These are phyloP conservation scores for Labrus mixtus DNA, from an alignment of 2,113 vertebrate species.

Conservation along the genomic window DNA sequence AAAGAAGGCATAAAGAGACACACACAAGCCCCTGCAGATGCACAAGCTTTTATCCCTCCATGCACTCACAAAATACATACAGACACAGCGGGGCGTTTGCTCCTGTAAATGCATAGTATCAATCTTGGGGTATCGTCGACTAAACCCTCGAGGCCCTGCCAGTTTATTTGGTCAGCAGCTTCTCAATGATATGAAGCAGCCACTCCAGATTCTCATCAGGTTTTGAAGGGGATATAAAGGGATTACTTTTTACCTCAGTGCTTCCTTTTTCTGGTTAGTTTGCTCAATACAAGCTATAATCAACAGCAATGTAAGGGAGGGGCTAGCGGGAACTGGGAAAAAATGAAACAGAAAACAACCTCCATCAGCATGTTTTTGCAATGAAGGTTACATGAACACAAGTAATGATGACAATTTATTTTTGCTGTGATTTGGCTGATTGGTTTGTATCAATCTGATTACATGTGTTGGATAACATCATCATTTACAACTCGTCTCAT, in stretches of 20 bases:
- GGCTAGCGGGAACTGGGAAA: no score
- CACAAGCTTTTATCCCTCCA: not conserved
- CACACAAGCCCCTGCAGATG: not conserved
- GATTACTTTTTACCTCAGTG: constrained; percentile 29
- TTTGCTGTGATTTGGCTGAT: no score
- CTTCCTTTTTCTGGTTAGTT: constrained; percentile 15
- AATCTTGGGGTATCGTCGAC: constrained; percentile 36
- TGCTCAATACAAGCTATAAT: constrained; percentile 1
- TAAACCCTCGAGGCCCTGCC: constrained; percentile 19
- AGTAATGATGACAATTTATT: no score
- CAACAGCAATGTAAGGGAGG: no score
- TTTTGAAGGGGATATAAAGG: not conserved
- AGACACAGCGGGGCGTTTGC: not conserved
- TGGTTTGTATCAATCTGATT: no score
- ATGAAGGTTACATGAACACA: no score
- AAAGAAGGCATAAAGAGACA: constrained; percentile 19
- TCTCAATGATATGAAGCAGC: constrained; percentile 12
- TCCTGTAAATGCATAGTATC: constrained; percentile 8
- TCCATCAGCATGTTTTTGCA: no score
- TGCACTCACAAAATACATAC: not conserved
- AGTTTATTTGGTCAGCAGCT: constrained; percentile 45
- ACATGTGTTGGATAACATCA: no score
- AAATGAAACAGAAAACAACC: no score
- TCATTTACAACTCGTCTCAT: no score
- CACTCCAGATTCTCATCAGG: constrained; percentile 44